Conservation (phyloP, 53 echinoderm and acorn worm species). For the Holothuria leucospilota region DNA sequence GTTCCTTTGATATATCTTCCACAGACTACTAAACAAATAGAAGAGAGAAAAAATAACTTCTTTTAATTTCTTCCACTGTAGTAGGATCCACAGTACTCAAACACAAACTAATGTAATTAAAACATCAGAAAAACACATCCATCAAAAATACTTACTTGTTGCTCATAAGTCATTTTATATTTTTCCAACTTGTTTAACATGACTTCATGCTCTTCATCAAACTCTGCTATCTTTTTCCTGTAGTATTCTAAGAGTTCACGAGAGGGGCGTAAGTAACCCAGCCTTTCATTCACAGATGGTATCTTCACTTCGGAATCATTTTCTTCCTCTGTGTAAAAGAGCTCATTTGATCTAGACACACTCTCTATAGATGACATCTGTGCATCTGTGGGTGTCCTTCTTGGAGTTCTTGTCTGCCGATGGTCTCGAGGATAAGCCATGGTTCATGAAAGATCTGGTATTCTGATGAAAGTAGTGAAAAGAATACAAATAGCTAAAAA, state of each 20-base stretch:
- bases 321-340: slow-evolving; percentile 20
- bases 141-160: slow-evolving; percentile 71
- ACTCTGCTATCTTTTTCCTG: slow-evolving; percentile 95
- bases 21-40: too few species aligned
- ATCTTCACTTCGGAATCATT: slow-evolving; percentile 57
- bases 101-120: too few species aligned
- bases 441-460: too few species aligned
- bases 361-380: too few species aligned
- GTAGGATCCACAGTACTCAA: too few species aligned
- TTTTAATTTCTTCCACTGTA: too few species aligned
- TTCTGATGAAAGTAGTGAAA: too few species aligned
- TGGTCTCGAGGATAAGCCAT: slow-evolving; percentile 10
- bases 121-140: too few species aligned
- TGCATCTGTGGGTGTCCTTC: neutral
- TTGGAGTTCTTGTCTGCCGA: neutral
- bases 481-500: too few species aligned
- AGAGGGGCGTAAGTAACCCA: slow-evolving; percentile 92
- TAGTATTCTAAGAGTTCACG: slow-evolving; percentile 97
- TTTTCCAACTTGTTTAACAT: slow-evolving; percentile 93
- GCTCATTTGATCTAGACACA: neutral
- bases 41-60: too few species aligned
- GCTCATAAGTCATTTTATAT: slow-evolving; percentile 97
- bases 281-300: slow-evolving; percentile 90
- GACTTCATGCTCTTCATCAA: slow-evolving; percentile 97
- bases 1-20: too few species aligned